phyloP scores from a whole-genome alignment of 1,140 invertebrate species.

The Colletes latitarsis region DNA sequence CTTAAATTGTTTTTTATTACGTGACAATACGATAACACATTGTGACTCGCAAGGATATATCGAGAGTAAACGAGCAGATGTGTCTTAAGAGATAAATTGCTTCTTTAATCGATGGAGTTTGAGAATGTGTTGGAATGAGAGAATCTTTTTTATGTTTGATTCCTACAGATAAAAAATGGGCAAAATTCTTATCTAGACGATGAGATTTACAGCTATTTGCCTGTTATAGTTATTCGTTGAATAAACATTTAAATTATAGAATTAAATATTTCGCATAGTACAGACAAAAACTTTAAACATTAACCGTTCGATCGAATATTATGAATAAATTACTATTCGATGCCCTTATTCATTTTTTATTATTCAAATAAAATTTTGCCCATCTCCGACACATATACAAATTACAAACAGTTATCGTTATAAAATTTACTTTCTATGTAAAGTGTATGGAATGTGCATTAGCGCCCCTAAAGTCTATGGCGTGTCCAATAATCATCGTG shows the following conservation, averaged over 20 bases:
- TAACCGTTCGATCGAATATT: too few relatives aligned
- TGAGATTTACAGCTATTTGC: too few relatives aligned
- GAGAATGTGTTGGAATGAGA: slow-evolving; percentile 43
- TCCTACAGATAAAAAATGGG: slow-evolving; percentile 14
- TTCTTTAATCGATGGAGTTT: slow-evolving; percentile 34
- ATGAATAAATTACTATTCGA: too few relatives aligned
- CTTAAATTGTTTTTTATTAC: slow-evolving; percentile 24
- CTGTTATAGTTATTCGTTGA: too few relatives aligned
- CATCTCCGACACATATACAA: neutral
- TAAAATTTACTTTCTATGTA: slow-evolving; percentile 44
- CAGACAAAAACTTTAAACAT: too few relatives aligned
- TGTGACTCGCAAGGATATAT: neutral
- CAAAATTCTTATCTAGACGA: too few relatives aligned
- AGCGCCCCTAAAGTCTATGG: slow-evolving; percentile 45
- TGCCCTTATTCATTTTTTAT: too few relatives aligned
- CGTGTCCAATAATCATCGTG: slow-evolving; percentile 30
- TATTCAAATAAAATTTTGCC: too few relatives aligned
- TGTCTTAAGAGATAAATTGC: slow-evolving; percentile 4
- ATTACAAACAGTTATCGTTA: slow-evolving; percentile 29
- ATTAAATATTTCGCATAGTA: too few relatives aligned
- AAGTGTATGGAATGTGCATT: slow-evolving; percentile 64
- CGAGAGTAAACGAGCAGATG: slow-evolving; percentile 35
- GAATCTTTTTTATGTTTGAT: slow-evolving; percentile 32
- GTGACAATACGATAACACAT: slow-evolving; percentile 24
- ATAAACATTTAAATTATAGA: too few relatives aligned